Evolutionary conservation across 2,888 invertebrate genomes (phyloP).

Genomic region (Neoascia interrupta): DNA sequence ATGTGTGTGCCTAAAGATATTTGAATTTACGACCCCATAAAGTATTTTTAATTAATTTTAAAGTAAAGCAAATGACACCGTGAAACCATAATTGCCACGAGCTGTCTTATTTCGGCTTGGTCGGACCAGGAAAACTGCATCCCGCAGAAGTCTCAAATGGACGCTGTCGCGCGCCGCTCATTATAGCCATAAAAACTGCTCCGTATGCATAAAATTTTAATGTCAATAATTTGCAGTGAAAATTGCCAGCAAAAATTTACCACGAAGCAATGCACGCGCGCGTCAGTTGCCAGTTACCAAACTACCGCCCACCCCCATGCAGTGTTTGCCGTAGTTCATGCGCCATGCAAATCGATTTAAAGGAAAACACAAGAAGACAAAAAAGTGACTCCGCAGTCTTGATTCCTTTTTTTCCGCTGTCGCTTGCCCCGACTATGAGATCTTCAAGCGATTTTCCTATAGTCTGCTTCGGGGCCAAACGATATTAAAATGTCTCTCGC

Average conservation of each 20-base stretch:
- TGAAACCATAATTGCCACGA: no score
- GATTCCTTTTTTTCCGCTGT: constrained; percentile 15
- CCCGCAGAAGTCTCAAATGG: constrained; percentile 2
- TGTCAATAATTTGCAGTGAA: constrained; percentile 63
- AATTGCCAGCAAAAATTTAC: constrained; percentile 43
- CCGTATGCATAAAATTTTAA: constrained; percentile 54
- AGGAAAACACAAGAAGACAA: no score
- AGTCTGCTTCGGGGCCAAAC: constrained; percentile 50
- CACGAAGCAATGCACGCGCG: constrained; percentile 41
- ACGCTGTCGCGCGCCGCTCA: constrained; percentile 20
- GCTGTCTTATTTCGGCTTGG: no score
- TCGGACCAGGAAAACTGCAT: neutral
- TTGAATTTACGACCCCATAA: no score
- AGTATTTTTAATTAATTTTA: no score
- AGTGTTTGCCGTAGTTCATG: constrained; percentile 38
- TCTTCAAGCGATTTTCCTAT: constrained; percentile 39
- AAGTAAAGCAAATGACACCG: no score
- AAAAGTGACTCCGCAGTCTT: constrained; percentile 37
- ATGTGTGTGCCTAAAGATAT: no score
- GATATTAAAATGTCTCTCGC: constrained; percentile 64
- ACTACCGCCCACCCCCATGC: constrained; percentile 53
- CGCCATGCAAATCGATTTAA: constrained; percentile 64
- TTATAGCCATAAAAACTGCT: constrained; percentile 45
- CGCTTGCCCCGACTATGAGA: constrained; percentile 33
- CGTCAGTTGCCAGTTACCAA: constrained; percentile 44